Percentiles rank a stretch among this genome's conserved stretches.
Conservation (phyloP, 2,888 invertebrate genomes). For the Drosophila demipolita region DNA sequence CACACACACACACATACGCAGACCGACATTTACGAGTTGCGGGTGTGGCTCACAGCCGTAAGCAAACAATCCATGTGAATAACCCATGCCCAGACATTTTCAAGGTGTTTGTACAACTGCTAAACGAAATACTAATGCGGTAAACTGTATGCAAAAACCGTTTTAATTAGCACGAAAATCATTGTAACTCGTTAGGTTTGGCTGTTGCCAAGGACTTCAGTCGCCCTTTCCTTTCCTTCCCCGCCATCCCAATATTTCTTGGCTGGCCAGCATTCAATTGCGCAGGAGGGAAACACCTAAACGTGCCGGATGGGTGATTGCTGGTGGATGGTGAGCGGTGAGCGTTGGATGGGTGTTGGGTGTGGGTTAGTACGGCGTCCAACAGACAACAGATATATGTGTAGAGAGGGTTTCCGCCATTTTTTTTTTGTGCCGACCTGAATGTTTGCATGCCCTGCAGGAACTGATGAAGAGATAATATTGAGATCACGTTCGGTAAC, state of each 20-base stretch:
- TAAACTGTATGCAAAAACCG: slow-evolving; percentile 81
- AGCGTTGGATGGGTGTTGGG: background rate
- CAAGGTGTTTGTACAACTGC: slow-evolving; percentile 75
- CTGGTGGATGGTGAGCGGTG: background rate
- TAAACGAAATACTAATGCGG: slow-evolving; percentile 80
- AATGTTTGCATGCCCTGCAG: slow-evolving; percentile 54
- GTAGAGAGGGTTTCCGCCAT: slow-evolving; percentile 17
- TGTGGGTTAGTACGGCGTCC: background rate
- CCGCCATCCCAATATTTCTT: slow-evolving; percentile 13
- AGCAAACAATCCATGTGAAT: slow-evolving; percentile 53
- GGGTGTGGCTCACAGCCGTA: slow-evolving; percentile 27
- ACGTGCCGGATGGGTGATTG: slow-evolving; percentile 8
- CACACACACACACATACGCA: slow-evolving; percentile 26
- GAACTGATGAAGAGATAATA: slow-evolving; percentile 81
- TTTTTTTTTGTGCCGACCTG: slow-evolving; percentile 29
- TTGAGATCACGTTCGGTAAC: slow-evolving; percentile 81
- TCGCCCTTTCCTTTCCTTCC: background rate
- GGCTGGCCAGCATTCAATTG: slow-evolving; percentile 30
- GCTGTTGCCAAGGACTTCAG: slow-evolving; percentile 19
- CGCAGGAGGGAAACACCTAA: slow-evolving; percentile 31
- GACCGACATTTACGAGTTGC: background rate
- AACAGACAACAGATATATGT: slow-evolving; percentile 14
- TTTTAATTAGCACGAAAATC: slow-evolving; percentile 81
- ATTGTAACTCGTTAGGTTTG: slow-evolving; percentile 80
- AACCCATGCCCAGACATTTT: slow-evolving; percentile 42